Evolutionary conservation across 2,113 vertebrate species (phyloP).

Genomic region (Pavo muticus): DNA sequence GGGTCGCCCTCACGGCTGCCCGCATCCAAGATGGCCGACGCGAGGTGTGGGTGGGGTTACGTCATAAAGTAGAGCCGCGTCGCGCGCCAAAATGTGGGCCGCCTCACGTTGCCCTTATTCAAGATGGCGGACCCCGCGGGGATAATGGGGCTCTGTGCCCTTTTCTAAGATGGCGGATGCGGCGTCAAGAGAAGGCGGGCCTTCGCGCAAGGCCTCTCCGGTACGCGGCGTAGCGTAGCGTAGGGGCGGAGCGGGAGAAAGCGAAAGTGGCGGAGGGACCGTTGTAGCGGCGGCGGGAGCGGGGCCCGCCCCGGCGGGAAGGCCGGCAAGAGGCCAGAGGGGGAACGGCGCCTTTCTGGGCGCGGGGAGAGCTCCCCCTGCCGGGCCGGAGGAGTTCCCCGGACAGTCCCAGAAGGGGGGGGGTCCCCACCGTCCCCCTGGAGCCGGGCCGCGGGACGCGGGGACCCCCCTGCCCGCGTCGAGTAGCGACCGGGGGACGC

Average conservation of each 20-base stretch:
- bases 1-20: not conserved
- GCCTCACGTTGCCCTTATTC: not conserved
- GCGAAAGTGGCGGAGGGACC: not conserved
- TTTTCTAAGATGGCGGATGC: not conserved
- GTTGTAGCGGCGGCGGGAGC: not conserved
- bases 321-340: not conserved
- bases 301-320: not conserved
- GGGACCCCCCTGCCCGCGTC: not conserved
- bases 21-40: not conserved
- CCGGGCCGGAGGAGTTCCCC: not conserved
- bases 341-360: not conserved
- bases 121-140: not conserved
- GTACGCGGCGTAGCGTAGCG: not conserved
- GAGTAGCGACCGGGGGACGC: too few relatives aligned
- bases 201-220: not conserved
- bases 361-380: not conserved
- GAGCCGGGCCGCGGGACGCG: not conserved
- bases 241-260: not conserved
- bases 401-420: too few relatives aligned
- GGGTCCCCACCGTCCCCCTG: not conserved
- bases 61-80: not conserved
- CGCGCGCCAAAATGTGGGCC: not conserved
- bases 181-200: not conserved
- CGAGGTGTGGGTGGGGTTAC: not conserved
- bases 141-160: not conserved